phyloP scores from a whole-genome alignment of 2,888 invertebrate species.

The Anodontia alba region DNA sequence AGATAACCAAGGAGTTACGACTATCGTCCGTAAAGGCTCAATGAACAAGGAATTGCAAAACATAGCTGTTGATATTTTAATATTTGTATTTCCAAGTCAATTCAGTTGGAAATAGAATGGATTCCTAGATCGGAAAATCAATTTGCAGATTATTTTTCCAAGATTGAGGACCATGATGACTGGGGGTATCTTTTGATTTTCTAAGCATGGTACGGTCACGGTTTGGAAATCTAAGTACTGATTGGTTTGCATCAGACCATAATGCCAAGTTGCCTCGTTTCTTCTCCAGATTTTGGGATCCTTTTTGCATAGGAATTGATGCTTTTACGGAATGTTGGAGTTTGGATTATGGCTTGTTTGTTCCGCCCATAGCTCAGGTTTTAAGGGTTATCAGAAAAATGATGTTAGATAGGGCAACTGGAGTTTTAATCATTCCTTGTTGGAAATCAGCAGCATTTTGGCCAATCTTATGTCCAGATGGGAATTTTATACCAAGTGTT shows the following conservation, averaged over 20 bases:
- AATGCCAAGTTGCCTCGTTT: slow-evolving; percentile 34
- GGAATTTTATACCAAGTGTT: too few species aligned
- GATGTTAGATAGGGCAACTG: too few species aligned
- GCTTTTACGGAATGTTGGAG: slow-evolving; percentile 43
- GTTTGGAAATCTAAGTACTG: slow-evolving; percentile 28
- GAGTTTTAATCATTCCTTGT: too few species aligned
- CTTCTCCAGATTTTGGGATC: slow-evolving; percentile 52
- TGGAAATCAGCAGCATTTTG: neutral
- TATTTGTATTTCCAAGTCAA: slow-evolving; percentile 22
- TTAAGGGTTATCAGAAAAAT: too few species aligned
- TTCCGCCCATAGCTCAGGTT: too few species aligned
- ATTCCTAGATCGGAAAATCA: too few species aligned
- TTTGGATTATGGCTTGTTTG: slow-evolving; percentile 25
- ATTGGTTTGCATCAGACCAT: slow-evolving; percentile 42
- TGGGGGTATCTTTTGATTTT: slow-evolving; percentile 45
- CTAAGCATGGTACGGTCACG: slow-evolving; percentile 17
- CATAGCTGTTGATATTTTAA: slow-evolving; percentile 19
- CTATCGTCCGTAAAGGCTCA: slow-evolving; percentile 49
- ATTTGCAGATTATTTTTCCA: slow-evolving; percentile 35
- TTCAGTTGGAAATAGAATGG: slow-evolving; percentile 45
- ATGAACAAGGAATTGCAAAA: slow-evolving; percentile 48
- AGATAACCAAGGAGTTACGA: slow-evolving; percentile 42
- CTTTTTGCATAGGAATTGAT: slow-evolving; percentile 19
- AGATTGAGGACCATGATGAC: slow-evolving; percentile 43
- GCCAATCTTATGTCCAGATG: neutral